Conservation (phyloP, 2,113 vertebrate species). For the Hemibagrus wyckioides region DNA sequence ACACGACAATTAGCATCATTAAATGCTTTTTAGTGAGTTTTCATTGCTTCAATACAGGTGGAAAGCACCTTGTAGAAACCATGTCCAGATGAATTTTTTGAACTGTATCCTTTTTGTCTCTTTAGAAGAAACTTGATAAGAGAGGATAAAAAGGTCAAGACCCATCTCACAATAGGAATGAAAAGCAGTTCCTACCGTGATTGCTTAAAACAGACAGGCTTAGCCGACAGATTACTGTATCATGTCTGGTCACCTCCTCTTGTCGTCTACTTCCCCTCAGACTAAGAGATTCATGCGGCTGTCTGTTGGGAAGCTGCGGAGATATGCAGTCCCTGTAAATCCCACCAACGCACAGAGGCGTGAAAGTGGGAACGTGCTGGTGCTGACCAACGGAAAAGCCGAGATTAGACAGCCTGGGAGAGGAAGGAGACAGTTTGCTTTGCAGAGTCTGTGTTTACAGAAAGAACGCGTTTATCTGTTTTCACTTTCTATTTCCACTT, state of each 20-base stretch:
- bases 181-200: not conserved
- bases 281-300: not conserved
- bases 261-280: conserved; percentile 32
- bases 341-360: conserved; percentile 13
- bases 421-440: conserved; percentile 34
- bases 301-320: conserved; percentile 31
- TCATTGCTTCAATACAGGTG: not conserved
- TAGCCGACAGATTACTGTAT: conserved; percentile 23
- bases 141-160: not conserved
- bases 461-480: conserved; percentile 18
- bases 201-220: not conserved
- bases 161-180: not conserved
- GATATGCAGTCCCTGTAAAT: conserved; percentile 32
- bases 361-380: conserved; percentile 1
- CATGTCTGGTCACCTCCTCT: conserved; percentile 35
- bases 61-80: not conserved
- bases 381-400: conserved; percentile 10
- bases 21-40: not conserved
- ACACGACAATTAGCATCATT: not conserved
- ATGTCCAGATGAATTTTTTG: not conserved
- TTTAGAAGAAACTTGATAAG: not conserved
- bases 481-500: conserved; percentile 19
- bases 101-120: not conserved
- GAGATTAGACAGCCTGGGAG: conserved; percentile 36
- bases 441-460: conserved; percentile 16